Base-by-base conservation (phyloP, 2,797 vertebrate species). In the Poecilia velifera region DNA sequence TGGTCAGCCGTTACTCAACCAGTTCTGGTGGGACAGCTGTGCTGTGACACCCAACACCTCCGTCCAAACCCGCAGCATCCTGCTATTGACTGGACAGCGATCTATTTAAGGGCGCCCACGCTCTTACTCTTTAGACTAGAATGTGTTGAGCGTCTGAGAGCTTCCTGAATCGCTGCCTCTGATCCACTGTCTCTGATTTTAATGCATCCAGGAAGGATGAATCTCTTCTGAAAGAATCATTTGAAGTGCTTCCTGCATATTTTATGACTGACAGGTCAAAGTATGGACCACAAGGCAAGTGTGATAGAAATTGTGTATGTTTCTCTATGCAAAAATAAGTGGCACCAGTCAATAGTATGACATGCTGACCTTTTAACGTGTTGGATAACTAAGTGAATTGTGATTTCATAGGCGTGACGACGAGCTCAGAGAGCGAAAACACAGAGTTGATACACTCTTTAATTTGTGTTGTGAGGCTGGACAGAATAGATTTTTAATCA, bases 41-140 rank as follows among this genome's bases (percentile, higher is more conserved):
- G 80, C 78, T 62, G 80, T 74, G 79, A 87, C 86, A 85, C 83
- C 77, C 89, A 83, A 87, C 82, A 84, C 62, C 20, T 51, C 76
- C 68, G 62, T 73, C 43, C 74, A 79, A 76, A 71, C 70, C 82
- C 72, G 45, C 64, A 77, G 70, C 82, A 76, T 72, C 80, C 57
- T 43, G 18, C 55, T 84, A 77, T 49, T 80, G 74, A 41, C 53
- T 79, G 80, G 59, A 70, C 80, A 74, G 66, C 41, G n/a, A 49
- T 79, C 83, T 84, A 91, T 91, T 90, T 90, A 90, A 87, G 88
- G 79, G 47, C 59, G 66, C 74, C 87, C 78, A 82, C 18, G 1
- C 74, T 34, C 79, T 84, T 81, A 71, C 57, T 72, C 82, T 53
- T 36, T 43, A 36, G 18, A 14, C 78, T 77, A 59, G 86, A 84